A percentile compares a stretch with the other conserved stretches of the same genome.
Evolutionary conservation across 2,113 vertebrate genomes (phyloP).

Genomic region (Notarius lentiginosus): DNA sequence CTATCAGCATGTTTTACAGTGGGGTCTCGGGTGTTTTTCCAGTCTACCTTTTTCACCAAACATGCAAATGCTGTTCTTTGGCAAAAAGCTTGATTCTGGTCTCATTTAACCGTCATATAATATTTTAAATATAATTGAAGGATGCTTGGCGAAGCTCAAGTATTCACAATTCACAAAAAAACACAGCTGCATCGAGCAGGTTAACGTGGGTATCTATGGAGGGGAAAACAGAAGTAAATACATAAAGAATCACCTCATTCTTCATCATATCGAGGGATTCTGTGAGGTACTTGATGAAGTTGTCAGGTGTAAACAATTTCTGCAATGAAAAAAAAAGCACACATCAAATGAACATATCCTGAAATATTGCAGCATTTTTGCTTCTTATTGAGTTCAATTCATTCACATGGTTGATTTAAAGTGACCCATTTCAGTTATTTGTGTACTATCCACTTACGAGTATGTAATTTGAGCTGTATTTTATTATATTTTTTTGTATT

Average conservation of each 20-base stretch:
- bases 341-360: not conserved
- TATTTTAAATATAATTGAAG: not conserved
- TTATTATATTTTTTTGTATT: too few relatives aligned
- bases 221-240: not conserved
- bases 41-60: not conserved
- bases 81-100: not conserved
- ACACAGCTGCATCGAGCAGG: not conserved
- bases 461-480: not conserved
- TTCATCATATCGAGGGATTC: conserved; percentile 66
- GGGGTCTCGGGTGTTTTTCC: not conserved
- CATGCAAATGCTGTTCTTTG: not conserved
- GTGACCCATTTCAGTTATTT: not conserved
- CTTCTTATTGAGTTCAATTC: too few relatives aligned
- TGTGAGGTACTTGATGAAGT: conserved; percentile 62
- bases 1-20: not conserved
- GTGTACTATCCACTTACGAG: not conserved
- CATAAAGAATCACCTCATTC: conserved; percentile 57
- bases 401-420: not conserved
- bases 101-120: not conserved
- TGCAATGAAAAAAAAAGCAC: conserved; percentile 23
- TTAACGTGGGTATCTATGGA: not conserved
- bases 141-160: not conserved
- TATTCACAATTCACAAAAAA: not conserved
- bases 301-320: conserved; percentile 65
- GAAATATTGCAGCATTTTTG: not conserved